Base-by-base conservation (phyloP, 1,140 invertebrate species). In the Hesperophylax magnus region DNA sequence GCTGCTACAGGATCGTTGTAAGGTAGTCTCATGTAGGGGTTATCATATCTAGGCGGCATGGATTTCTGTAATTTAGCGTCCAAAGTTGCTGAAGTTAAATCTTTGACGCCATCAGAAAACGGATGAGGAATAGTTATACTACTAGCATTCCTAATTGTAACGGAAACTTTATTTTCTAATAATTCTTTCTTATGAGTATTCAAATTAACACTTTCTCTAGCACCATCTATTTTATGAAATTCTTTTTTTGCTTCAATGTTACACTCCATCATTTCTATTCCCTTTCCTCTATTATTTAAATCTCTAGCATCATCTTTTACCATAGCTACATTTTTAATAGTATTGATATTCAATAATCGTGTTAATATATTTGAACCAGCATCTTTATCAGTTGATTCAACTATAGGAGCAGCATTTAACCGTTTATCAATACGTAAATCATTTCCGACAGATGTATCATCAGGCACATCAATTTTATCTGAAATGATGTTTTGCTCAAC, bases 11-110 rank as follows among this genome's bases (percentile, higher is more conserved):
- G n/a, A 2, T 75, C 71, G 17, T 58, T 75, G 18, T 76, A 80
- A 17, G 69, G 58, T 54, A 71, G 18, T 63, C 81, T 77, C 17
- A 34, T 67, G 53, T 77, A 82, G 3, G 74, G 47, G 54, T 69
- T 74, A 6, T 80, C 72, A 34, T 77, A 76, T 47, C 39, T 47
- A 18, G 52, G 34, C 8, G 53, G n/a, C 20, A 67, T 82, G 53
- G 52, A n/a, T 39, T 79, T 79, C 65, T 54, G 52, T 4, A 31
- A 15, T 8, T 79, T 72, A 11, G 27, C n/a, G 4, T 61, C 34
- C 11, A 54, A 47, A 27, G n/a, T 52, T 6, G 77, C 24, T 0
- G 78, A 53, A n/a, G 78, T 78, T 31, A 80, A 47, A 67, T 83
- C 77, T 24, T 56, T 79, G 6, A 61, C 78, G 17, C 31, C 69